Evolutionary conservation across 2,113 vertebrate species (phyloP).

Genomic region (Caracal caracal): DNA sequence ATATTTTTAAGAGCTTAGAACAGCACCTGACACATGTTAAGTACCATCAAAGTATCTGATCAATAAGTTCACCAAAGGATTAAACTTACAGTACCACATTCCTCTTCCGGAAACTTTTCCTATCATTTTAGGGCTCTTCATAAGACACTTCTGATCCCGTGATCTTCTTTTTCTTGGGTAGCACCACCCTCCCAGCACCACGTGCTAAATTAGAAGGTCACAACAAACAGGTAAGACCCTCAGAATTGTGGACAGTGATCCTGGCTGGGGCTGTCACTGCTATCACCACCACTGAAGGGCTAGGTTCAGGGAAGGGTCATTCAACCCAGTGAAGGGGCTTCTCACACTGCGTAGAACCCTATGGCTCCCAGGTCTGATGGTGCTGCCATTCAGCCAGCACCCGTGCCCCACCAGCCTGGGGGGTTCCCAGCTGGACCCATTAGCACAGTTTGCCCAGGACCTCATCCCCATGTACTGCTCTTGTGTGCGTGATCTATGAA

Average conservation of each 20-base stretch:
- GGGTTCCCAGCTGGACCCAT: fast-evolving
- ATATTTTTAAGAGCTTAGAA: background rate
- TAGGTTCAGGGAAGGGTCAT: background rate
- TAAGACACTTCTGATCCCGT: background rate
- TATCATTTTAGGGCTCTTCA: background rate
- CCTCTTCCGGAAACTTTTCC: background rate
- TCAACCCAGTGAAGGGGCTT: background rate
- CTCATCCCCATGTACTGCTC: background rate
- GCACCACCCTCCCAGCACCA: background rate
- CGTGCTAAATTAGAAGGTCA: background rate
- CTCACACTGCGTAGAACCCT: background rate
- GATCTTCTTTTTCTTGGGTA: background rate
- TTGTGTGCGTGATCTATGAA: background rate
- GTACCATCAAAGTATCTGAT: background rate
- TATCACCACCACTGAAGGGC: background rate
- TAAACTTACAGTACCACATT: background rate
- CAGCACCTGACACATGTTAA: background rate
- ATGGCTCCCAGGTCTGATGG: background rate
- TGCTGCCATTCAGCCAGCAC: no score
- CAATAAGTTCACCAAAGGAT: background rate
- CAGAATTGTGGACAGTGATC: background rate
- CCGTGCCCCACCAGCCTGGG: fast-evolving
- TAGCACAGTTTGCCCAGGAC: fast-evolving
- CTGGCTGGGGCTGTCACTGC: background rate
- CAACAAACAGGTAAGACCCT: background rate